phyloP scores from a whole-genome alignment of 2,113 vertebrate genomes.

The Loxodonta africana region DNA sequence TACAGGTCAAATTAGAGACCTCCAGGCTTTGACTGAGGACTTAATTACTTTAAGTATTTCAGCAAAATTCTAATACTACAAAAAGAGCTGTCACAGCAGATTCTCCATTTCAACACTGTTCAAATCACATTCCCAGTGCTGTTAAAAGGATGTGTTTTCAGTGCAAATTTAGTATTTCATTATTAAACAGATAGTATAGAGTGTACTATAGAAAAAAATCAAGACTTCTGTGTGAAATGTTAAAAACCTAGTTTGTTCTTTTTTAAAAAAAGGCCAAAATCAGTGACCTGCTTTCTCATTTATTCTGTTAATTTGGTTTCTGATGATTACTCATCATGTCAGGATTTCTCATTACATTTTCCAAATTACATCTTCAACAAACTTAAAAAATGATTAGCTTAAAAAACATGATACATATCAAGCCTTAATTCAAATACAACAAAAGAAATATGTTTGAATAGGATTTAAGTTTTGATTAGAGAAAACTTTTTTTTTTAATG shows the following conservation, averaged over 20 bases:
- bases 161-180: not conserved
- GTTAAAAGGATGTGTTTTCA: constrained; percentile 27
- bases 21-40: not conserved
- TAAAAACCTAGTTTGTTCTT: constrained; percentile 39
- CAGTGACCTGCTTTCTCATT: not conserved
- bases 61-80: constrained; percentile 8
- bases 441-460: constrained; percentile 1
- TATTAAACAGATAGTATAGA: not conserved
- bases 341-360: constrained; percentile 32
- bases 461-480: not conserved
- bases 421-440: constrained; percentile 7
- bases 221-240: not conserved
- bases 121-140: constrained; percentile 56
- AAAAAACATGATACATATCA: not conserved
- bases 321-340: not conserved
- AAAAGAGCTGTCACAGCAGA: not conserved
- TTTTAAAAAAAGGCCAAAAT: not conserved
- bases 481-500: not conserved
- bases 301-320: constrained; percentile 39
- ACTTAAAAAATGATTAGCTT: not conserved
- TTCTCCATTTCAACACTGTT: constrained; percentile 46
- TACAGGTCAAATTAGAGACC: constrained; percentile 27
- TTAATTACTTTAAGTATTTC: not conserved
- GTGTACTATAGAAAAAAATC: not conserved
- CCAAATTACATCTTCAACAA: not conserved